phyloP scores from a whole-genome alignment of 2,113 vertebrate genomes.

The Panthera tigris region DNA sequence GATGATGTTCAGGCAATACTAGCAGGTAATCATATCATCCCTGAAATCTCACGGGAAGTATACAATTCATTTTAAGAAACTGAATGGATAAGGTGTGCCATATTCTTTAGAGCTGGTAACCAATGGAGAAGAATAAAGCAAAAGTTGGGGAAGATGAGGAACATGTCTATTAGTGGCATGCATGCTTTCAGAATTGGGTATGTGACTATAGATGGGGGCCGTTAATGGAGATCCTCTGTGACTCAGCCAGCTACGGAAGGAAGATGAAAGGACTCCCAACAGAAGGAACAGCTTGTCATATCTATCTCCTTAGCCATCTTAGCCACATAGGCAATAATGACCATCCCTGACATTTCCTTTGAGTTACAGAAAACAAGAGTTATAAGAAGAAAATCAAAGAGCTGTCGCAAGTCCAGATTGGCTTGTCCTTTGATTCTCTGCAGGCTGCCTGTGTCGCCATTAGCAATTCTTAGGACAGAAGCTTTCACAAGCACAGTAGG shows the following conservation, averaged over 20 bases:
- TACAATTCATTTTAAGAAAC: not conserved
- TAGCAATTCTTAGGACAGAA: conserved; percentile 14
- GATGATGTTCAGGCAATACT: not conserved
- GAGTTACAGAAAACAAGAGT: conserved; percentile 38
- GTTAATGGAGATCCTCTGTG: not conserved
- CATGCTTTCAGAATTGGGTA: conserved; percentile 9
- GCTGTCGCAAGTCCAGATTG: not conserved
- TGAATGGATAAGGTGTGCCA: not conserved
- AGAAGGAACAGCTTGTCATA: not conserved
- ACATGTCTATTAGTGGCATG: not conserved
- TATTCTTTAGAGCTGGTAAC: not conserved
- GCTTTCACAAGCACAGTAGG: conserved; percentile 19
- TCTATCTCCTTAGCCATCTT: not conserved
- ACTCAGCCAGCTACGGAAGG: not conserved
- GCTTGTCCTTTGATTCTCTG: conserved; percentile 43
- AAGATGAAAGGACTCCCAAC: conserved; percentile 45
- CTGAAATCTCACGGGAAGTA: not conserved
- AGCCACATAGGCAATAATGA: conserved; percentile 7
- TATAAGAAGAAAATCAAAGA: conserved; percentile 53
- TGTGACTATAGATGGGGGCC: not conserved
- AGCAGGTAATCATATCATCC: not conserved
- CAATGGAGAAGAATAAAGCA: not conserved
- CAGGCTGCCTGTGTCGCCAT: not conserved
- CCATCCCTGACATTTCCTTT: not conserved
- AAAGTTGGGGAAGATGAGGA: not conserved